A percentile compares a stretch with the other conserved stretches of the same genome.
Evolutionary conservation across 2,888 invertebrate genomes (phyloP).

Genomic region (Drosophila meridiana): DNA sequence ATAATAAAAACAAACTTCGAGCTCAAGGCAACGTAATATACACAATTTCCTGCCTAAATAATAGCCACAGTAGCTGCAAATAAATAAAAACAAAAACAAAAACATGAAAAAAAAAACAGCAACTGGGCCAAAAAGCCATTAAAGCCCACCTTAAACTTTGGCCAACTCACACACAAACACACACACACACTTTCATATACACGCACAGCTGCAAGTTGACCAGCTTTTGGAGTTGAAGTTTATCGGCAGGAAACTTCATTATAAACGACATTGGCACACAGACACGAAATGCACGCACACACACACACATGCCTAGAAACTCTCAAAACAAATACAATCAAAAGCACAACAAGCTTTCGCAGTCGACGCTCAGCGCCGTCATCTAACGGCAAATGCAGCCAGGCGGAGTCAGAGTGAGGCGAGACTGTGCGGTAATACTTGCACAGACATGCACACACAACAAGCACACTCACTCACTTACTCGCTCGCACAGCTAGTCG

Average conservation of each 20-base stretch:
- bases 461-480: neutral
- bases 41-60: conserved; percentile 44
- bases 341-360: conserved; percentile 30
- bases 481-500: neutral
- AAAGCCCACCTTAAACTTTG: conserved; percentile 63
- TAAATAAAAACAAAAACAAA: conserved; percentile 12
- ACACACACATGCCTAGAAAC: conserved; percentile 6
- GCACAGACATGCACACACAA: neutral
- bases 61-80: conserved; percentile 12
- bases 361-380: conserved; percentile 7
- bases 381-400: conserved; percentile 58
- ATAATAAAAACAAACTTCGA: neutral
- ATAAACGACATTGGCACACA: conserved; percentile 76
- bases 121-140: conserved; percentile 49
- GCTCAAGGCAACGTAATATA: conserved; percentile 46
- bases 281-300: conserved; percentile 36
- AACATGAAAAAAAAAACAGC: conserved; percentile 28
- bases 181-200: neutral
- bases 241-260: conserved; percentile 80
- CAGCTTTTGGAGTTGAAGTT: conserved; percentile 68
- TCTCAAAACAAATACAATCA: conserved; percentile 5
- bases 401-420: conserved; percentile 35
- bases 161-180: conserved; percentile 21
- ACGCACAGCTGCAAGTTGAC: conserved; percentile 18
- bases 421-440: conserved; percentile 55